These are phyloP conservation scores for Luffia ferchaultella DNA, from an alignment of 2,888 invertebrate species.

Conservation along the genomic window DNA sequence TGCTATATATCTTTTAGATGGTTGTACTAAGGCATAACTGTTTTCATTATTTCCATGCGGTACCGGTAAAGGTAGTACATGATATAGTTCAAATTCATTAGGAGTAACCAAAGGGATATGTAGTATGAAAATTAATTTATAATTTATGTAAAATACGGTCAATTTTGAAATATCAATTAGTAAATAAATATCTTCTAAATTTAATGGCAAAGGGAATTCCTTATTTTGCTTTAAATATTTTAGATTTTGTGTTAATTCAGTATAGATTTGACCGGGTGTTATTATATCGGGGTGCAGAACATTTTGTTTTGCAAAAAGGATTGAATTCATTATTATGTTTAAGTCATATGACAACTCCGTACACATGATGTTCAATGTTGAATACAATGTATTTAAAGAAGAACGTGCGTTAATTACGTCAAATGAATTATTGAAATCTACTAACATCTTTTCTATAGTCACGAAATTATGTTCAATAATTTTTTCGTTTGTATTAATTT, in stretches of 20 bases:
- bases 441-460: too few species aligned
- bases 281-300: constrained; percentile 4
- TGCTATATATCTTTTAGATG: constrained; percentile 2
- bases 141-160: constrained; percentile 6
- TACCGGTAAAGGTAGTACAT: constrained; percentile 4
- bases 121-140: constrained; percentile 5
- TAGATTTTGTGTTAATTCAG: constrained; percentile 1
- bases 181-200: constrained; percentile 7
- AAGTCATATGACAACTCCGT: constrained; percentile 7
- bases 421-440: not conserved
- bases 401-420: not conserved
- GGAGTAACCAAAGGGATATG: constrained; percentile 7
- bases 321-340: constrained; percentile 3
- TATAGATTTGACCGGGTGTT: constrained; percentile 4
- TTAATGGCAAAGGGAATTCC: constrained; percentile 6
- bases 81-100: constrained; percentile 5
- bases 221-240: constrained; percentile 6
- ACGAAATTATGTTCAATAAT: constrained; percentile 1
- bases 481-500: constrained; percentile 7
- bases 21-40: constrained; percentile 4
- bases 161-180: constrained; percentile 7
- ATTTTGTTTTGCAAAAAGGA: constrained; percentile 5
- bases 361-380: not conserved
- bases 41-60: constrained; percentile 2
- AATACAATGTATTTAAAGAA: not conserved